phyloP scores from a whole-genome alignment of 2,113 vertebrate species.

The Salvelinus fontinalis region DNA sequence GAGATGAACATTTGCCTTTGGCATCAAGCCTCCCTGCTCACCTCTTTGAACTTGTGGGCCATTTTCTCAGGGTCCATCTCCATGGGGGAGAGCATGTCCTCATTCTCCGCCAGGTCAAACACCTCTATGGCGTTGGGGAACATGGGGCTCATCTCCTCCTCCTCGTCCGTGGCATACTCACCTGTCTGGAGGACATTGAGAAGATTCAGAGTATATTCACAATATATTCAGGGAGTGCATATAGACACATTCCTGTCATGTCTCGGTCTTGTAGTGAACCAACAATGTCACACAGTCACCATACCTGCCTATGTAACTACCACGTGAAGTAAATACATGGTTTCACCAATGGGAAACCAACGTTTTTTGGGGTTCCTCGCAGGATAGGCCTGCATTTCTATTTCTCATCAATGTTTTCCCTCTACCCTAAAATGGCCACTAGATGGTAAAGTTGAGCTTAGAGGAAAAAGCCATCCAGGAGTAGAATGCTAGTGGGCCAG shows the following conservation, averaged over 20 bases:
- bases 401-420: neutral
- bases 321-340: no score
- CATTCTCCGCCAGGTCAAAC: constrained; percentile 91
- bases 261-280: no score
- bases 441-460: constrained; percentile 31
- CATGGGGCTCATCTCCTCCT: constrained; percentile 94
- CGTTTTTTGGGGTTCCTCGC: no score
- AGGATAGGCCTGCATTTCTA: no score
- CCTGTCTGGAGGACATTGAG: constrained; percentile 77
- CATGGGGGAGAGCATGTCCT: constrained; percentile 87
- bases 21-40: constrained; percentile 38
- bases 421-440: constrained; percentile 12
- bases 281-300: no score
- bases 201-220: neutral
- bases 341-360: no score
- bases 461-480: neutral
- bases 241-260: no score
- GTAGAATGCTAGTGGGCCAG: constrained; percentile 14
- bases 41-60: constrained; percentile 97
- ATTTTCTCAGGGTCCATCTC: constrained; percentile 96
- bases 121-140: constrained; percentile 94
- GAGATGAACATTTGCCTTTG: no score
- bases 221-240: no score
- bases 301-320: no score
- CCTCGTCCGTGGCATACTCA: constrained; percentile 90